phyloP scores from a whole-genome alignment of 2,888 invertebrate genomes.

The Drosophila meridionalis region DNA sequence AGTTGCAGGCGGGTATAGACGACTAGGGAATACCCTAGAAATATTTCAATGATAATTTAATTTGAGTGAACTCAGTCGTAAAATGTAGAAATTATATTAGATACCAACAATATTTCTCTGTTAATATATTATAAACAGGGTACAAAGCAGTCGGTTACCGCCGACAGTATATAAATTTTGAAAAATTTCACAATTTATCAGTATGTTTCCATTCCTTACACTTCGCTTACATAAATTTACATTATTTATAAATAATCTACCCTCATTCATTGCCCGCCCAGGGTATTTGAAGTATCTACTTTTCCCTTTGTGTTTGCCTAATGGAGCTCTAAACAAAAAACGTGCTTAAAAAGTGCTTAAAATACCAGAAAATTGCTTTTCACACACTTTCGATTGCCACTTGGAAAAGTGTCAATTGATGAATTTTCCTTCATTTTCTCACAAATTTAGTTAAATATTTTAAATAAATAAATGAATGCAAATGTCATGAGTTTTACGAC shows the following conservation, averaged over 20 bases:
- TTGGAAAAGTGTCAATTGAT: slow-evolving; percentile 11
- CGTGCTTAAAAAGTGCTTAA: slow-evolving; percentile 24
- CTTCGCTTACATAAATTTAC: fast-evolving
- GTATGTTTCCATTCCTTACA: too few relatives aligned
- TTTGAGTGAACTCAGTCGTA: background rate
- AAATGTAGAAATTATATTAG: background rate
- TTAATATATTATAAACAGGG: background rate
- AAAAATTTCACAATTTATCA: too few relatives aligned
- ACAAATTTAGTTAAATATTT: background rate
- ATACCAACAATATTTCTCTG: background rate
- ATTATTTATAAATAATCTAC: background rate
- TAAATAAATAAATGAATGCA: background rate
- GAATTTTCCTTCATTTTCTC: background rate
- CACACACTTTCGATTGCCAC: slow-evolving; percentile 7
- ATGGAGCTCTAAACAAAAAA: slow-evolving; percentile 20
- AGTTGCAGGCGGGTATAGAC: too few relatives aligned
- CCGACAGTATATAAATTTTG: background rate
- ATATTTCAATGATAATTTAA: background rate
- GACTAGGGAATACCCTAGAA: background rate
- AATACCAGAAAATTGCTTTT: slow-evolving; percentile 21
- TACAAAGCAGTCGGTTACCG: background rate
- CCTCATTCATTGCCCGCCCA: background rate
- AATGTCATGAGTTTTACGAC: background rate
- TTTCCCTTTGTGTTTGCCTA: slow-evolving; percentile 19
- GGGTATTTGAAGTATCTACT: background rate